Conservation (phyloP, 2,888 invertebrate species). For the Germaria angustata region DNA sequence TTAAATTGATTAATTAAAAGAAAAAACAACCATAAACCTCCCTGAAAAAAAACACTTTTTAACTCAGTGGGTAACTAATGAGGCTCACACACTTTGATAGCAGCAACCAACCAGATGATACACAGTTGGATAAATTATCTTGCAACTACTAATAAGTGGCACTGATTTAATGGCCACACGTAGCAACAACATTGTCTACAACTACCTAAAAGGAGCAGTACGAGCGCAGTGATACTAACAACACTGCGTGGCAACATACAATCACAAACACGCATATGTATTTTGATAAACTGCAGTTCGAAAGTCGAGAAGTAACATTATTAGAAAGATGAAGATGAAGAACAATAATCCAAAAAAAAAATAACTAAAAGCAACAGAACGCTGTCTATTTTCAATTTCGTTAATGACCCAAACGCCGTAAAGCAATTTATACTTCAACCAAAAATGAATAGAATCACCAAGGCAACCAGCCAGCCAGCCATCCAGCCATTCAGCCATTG, state of each 20-base stretch:
- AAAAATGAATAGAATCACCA: conserved; percentile 31
- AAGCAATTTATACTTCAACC: conserved; percentile 75
- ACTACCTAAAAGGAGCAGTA: conserved; percentile 62
- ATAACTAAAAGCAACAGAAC: conserved; percentile 61
- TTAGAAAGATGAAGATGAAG: conserved; percentile 48
- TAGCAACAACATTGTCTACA: conserved; percentile 71
- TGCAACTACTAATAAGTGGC: conserved; percentile 73
- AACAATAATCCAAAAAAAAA: conserved; percentile 27
- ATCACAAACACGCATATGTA: not conserved
- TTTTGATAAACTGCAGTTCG: conserved; percentile 40
- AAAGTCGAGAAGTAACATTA: conserved; percentile 53
- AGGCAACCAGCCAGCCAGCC: conserved; percentile 10
- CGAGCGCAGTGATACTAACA: not conserved
- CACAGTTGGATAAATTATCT: conserved; percentile 62
- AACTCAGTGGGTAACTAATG: conserved; percentile 61
- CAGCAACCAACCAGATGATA: conserved; percentile 33
- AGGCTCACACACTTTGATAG: conserved; percentile 50
- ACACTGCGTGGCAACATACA: conserved; percentile 53
- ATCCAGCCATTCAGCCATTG: conserved; percentile 34
- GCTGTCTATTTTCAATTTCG: conserved; percentile 77
- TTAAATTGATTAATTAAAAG: conserved; percentile 62
- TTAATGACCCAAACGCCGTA: conserved; percentile 78
- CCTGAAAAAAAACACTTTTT: conserved; percentile 40
- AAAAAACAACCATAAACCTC: conserved; percentile 18
- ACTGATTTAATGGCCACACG: conserved; percentile 72